Conservation (phyloP, 1,140 invertebrate genomes). For the Drosophila orena region DNA sequence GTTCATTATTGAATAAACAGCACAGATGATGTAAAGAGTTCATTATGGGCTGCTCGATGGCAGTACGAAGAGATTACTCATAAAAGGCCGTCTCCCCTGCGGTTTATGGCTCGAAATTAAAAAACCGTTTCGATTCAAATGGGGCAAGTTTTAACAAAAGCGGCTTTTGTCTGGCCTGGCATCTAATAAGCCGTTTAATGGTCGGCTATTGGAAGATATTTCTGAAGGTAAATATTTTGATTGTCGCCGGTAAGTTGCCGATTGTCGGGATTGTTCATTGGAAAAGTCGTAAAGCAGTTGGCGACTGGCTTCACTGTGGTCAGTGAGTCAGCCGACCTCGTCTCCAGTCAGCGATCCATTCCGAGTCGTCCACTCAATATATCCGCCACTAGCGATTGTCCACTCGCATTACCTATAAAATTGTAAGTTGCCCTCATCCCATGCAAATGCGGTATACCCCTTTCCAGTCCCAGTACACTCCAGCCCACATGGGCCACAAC, state of each 20-base stretch:
- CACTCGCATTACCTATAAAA: constrained; percentile 28
- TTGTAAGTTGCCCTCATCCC: constrained; percentile 2
- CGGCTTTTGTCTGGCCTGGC: constrained; percentile 62
- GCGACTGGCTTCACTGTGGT: constrained; percentile 57
- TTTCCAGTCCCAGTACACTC: neutral
- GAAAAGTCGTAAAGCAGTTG: constrained; percentile 65
- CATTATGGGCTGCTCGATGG: constrained; percentile 51
- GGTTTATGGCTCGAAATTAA: constrained; percentile 46
- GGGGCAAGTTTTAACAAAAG: constrained; percentile 47
- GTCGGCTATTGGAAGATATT: constrained; percentile 25
- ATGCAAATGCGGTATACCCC: constrained; percentile 17
- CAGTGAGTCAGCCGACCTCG: constrained; percentile 43
- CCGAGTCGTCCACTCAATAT: neutral
- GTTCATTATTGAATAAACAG: constrained; percentile 38
- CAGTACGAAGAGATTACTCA: constrained; percentile 32
- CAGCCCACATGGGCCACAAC: constrained; percentile 41
- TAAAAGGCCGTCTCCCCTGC: constrained; percentile 47
- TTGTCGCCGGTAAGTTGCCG: constrained; percentile 23
- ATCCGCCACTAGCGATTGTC: constrained; percentile 29
- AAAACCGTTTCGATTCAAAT: constrained; percentile 52
- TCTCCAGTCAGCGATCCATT: neutral
- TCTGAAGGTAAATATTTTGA: constrained; percentile 71
- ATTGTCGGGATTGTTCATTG: constrained; percentile 28
- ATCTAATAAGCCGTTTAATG: constrained; percentile 78
- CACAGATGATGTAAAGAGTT: constrained; percentile 50